These are phyloP conservation scores for Nymphicus hollandicus DNA, from an alignment of 2,113 vertebrate species.

Conservation along the genomic window DNA sequence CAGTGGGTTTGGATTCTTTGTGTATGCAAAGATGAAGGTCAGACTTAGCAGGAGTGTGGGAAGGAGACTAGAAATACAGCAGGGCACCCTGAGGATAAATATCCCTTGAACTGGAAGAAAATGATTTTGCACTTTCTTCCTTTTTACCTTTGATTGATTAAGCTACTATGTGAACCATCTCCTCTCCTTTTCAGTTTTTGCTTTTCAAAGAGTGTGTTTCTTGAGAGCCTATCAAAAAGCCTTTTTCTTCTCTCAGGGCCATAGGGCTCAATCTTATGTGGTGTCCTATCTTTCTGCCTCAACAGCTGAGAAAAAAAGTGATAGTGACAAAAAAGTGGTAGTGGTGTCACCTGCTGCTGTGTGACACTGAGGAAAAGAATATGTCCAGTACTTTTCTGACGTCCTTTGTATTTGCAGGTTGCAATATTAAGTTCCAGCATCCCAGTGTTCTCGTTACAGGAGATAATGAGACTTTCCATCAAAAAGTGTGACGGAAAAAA, in stretches of 20 bases:
- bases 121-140: not conserved
- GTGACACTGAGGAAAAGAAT: not conserved
- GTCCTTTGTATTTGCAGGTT: not conserved
- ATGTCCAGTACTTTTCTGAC: not conserved
- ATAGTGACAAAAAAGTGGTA: not conserved
- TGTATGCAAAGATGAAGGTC: not conserved
- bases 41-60: not conserved
- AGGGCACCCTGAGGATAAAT: not conserved
- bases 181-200: not conserved
- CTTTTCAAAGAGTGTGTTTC: not conserved
- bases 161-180: not conserved
- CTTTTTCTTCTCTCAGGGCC: not conserved
- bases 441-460: not conserved
- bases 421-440: not conserved
- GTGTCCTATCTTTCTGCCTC: not conserved
- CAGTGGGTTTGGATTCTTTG: accelerated
- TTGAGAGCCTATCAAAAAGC: not conserved
- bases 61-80: not conserved
- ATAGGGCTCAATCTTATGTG: not conserved
- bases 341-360: not conserved
- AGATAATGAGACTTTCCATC: not conserved
- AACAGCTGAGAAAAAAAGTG: not conserved
- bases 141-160: not conserved
- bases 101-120: not conserved
- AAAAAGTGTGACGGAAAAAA: not conserved